Conservation (phyloP, 2,888 invertebrate genomes). For the Ditylenchus weischeri region DNA sequence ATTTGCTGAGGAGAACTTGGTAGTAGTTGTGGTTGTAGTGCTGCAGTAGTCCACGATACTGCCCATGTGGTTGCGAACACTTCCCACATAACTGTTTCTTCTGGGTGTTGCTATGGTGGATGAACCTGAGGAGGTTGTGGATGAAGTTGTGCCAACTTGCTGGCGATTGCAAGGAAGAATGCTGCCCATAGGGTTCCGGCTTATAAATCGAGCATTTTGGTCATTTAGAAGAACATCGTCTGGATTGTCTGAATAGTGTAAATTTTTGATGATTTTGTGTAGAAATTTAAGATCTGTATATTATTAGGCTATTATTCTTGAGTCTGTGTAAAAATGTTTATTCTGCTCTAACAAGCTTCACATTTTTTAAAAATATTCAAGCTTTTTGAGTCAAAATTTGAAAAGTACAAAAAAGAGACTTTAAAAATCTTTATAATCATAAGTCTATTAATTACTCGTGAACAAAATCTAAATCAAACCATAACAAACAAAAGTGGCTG, state of each 20-base stretch:
- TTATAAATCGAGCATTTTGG: slow-evolving; percentile 1
- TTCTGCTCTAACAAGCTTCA: too few species aligned
- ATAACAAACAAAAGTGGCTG: slow-evolving; percentile 1
- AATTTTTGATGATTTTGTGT: neutral
- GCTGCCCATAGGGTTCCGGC: neutral
- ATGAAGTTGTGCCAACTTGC: neutral
- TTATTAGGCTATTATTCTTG: too few species aligned
- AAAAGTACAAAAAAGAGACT: too few species aligned
- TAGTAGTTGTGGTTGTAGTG: slow-evolving; percentile 11
- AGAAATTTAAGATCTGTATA: too few species aligned
- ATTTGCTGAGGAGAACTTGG: slow-evolving; percentile 1
- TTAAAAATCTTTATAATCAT: too few species aligned
- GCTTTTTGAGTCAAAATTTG: too few species aligned
- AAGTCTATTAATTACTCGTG: too few species aligned
- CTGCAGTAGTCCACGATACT: slow-evolving; percentile 9
- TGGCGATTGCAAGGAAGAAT: neutral
- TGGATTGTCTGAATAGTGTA: neutral
- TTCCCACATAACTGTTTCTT: slow-evolving; percentile 4
- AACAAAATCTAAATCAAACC: neutral
- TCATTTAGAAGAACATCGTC: slow-evolving; percentile 10
- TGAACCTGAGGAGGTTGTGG: neutral
- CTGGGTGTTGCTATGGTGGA: slow-evolving; percentile 2
- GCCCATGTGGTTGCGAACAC: neutral
- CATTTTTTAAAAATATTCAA: too few species aligned
- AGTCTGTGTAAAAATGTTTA: too few species aligned